These are phyloP conservation scores for Sylvilagus floridanus DNA, from an alignment of 2,797 vertebrate species.

Conservation along the genomic window DNA sequence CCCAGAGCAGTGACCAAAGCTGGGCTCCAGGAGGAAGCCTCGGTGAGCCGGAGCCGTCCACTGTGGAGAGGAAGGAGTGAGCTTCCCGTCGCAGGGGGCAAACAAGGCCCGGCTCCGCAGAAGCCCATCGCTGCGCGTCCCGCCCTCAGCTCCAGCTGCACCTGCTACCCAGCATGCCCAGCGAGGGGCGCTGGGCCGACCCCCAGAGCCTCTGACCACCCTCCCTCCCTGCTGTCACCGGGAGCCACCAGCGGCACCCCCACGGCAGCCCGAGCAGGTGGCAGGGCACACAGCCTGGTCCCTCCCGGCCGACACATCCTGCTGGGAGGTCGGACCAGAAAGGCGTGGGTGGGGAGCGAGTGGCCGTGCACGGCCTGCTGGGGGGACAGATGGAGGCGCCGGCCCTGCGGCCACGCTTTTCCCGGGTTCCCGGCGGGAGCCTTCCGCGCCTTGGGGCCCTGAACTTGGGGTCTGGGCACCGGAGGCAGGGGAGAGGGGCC, in stretches of 20 bases:
- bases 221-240: neutral
- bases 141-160: neutral
- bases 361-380: conserved; percentile 74
- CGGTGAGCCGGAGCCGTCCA: neutral
- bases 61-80: neutral
- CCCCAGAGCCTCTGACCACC: neutral
- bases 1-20: neutral
- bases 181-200: neutral
- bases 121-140: neutral
- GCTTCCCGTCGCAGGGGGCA: neutral
- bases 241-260: neutral
- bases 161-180: neutral
- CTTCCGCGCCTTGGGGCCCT: neutral
- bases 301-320: neutral
- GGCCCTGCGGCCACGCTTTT: conserved; percentile 15
- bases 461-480: neutral
- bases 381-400: conserved; percentile 80
- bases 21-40: neutral
- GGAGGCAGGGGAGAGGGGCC: neutral
- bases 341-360: conserved; percentile 76
- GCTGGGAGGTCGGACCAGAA: conserved; percentile 72
- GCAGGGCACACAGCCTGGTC: neutral
- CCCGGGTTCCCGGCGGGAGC: neutral
- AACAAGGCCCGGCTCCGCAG: neutral
- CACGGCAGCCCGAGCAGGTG: neutral